These are phyloP conservation scores for Pipistrellus kuhlii DNA, from an alignment of 2,797 vertebrate species.

Conservation along the genomic window DNA sequence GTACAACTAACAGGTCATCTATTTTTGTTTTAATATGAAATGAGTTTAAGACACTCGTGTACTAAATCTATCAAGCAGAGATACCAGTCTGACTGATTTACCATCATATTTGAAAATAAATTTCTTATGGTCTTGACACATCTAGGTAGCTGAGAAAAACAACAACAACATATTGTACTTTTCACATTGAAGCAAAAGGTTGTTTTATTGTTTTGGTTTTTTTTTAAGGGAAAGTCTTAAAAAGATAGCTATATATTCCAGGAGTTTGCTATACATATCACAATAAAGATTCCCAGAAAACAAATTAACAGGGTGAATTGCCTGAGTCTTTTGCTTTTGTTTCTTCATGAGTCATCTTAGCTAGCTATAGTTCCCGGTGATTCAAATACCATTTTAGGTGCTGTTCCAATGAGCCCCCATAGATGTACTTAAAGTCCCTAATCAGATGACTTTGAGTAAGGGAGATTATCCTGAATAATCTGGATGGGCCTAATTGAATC, in stretches of 20 bases:
- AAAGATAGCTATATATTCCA: neutral
- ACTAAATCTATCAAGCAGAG: conserved; percentile 18
- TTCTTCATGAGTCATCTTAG: neutral
- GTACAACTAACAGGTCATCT: neutral
- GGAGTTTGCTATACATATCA: neutral
- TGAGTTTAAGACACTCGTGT: neutral
- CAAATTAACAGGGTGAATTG: neutral
- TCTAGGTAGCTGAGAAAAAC: neutral
- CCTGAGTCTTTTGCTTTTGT: neutral
- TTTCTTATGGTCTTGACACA: conserved; percentile 26
- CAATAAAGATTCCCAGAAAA: neutral
- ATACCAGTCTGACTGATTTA: neutral
- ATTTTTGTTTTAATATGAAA: conserved; percentile 46
- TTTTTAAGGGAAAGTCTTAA: neutral
- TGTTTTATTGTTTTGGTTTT: neutral
- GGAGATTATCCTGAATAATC: neutral
- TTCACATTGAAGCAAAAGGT: neutral
- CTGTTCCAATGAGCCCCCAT: neutral
- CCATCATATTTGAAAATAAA: conserved; percentile 37
- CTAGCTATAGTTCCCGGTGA: neutral
- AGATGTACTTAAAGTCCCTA: neutral
- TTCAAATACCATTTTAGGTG: neutral
- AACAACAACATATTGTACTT: neutral
- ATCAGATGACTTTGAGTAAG: neutral
- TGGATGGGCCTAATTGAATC: neutral